Evolutionary conservation across 37 sponge, comb jelly and placozoan species (phyloP), one percentile per base, ranked within the genome.

Genomic region (Geodia barretti): DNA sequence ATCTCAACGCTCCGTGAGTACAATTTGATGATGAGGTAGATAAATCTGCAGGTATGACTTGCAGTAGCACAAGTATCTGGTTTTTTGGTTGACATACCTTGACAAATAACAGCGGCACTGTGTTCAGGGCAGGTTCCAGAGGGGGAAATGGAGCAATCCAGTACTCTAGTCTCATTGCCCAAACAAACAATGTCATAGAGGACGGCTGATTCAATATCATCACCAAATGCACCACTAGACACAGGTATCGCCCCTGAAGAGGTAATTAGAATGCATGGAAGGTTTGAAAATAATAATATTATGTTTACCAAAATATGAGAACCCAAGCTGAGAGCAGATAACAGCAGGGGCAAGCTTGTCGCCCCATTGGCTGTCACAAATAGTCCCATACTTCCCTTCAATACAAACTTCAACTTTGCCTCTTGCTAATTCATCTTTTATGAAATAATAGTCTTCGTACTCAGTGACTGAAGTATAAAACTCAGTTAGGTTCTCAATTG

Each of bases 351-450:
- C 82, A 62, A 60, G 73, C 31, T n/a, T 64, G 36, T 81, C 29
- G 41, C 64, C 82, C 82, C 82, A 81, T 39, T 20, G 60, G 41
- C 60, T 47, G 35, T 62, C 62, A 62, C 82, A 81, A 24, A 81
- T 64, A 1, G 82, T 61, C 25, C 82, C 82, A 60, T 81, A 81
- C 29, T 42, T 71, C 39, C 73, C 73, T 34, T 63, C 42, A 0
- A 72, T 11, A 35, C 82, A 81, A 25, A 81, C 82, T 35, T 81
- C 82, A 21, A 81, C 82, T 38, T 73, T 71, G 4, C 82, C 82
- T 4, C 41, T 69, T 29, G n/a, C 4, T 24, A 79, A 31, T 41
- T 37, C 58, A 41, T 68, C 47, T 21, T 68, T 47, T 17, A 24
- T 23, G 42, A 42, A 73, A 42, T 21, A 73, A 17, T 40, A 35